Percentiles rank a stretch among this genome's conserved stretches.
phyloP scores from a whole-genome alignment of 2,797 vertebrate species.

The Echeneis naucrates region DNA sequence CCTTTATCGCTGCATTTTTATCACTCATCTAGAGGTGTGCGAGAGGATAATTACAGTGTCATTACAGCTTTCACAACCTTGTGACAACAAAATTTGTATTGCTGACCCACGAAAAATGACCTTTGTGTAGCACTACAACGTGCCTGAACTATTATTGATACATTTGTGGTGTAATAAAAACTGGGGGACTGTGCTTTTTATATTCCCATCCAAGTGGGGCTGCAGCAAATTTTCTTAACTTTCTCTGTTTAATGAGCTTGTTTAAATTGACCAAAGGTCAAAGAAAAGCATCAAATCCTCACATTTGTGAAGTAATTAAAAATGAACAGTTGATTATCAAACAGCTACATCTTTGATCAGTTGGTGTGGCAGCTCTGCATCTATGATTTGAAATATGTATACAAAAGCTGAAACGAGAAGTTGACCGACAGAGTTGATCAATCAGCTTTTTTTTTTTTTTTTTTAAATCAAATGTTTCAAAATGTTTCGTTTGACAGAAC shows the following conservation, averaged over 20 bases:
- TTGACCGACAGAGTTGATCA: neutral
- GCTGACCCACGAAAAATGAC: conserved; percentile 42
- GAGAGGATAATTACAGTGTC: conserved; percentile 59
- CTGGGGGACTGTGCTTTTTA: neutral
- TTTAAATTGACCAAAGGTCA: neutral
- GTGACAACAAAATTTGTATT: conserved; percentile 49
- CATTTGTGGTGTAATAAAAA: neutral
- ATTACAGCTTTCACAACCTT: conserved; percentile 63
- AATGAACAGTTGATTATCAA: neutral
- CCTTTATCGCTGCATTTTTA: conserved; percentile 62
- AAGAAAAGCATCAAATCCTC: neutral
- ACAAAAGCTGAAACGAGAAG: neutral
- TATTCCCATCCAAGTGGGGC: neutral
- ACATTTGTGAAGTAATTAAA: neutral
- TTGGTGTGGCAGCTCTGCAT: neutral
- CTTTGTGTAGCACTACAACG: conserved; percentile 23
- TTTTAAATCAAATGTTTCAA: too few species aligned
- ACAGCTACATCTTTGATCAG: neutral
- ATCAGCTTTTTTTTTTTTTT: too few species aligned
- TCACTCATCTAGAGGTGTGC: conserved; percentile 60
- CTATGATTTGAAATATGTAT: neutral
- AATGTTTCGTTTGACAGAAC: neutral
- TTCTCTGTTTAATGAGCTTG: neutral
- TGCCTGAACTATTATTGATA: neutral
- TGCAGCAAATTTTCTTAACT: neutral